Conservation (phyloP, 2,113 vertebrate species). For the Eonycteris spelaea region DNA sequence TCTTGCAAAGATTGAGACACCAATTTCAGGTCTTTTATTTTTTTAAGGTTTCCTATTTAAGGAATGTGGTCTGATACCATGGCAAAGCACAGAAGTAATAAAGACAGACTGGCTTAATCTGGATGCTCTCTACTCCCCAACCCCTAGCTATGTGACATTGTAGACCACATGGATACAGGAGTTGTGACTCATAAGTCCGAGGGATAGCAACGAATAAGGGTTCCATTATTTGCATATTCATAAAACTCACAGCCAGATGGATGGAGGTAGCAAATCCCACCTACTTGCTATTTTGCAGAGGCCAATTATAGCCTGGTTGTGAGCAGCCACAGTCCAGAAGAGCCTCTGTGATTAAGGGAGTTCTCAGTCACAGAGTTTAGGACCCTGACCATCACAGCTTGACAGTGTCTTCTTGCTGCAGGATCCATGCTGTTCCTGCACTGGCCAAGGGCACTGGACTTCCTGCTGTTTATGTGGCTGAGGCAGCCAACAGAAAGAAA, state of each 20-base stretch:
- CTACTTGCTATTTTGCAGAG: conserved; percentile 33
- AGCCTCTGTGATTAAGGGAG: neutral
- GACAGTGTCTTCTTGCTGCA: neutral
- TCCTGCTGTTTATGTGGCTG: neutral
- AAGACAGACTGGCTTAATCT: neutral
- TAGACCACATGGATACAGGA: neutral
- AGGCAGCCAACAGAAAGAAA: neutral
- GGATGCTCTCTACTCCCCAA: neutral
- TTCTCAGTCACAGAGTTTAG: neutral
- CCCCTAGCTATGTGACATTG: neutral
- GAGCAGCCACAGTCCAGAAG: neutral
- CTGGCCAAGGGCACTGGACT: neutral
- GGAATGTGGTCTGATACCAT: neutral
- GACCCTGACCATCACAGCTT: neutral
- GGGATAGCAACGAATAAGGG: conserved; percentile 44
- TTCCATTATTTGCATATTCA: conserved; percentile 35
- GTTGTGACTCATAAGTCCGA: conserved; percentile 40
- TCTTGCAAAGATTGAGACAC: conserved; percentile 52
- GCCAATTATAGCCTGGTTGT: conserved; percentile 18
- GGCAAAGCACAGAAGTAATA: neutral
- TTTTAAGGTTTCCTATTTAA: neutral
- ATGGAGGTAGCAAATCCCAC: neutral
- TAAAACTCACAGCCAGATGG: conserved; percentile 41
- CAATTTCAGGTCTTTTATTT: conserved; percentile 6
- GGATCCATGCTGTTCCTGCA: neutral